Evolutionary conservation across 1,140 invertebrate species (phyloP), one percentile per base, ranked within the genome.

Genomic region (Mesaphorura yosii): DNA sequence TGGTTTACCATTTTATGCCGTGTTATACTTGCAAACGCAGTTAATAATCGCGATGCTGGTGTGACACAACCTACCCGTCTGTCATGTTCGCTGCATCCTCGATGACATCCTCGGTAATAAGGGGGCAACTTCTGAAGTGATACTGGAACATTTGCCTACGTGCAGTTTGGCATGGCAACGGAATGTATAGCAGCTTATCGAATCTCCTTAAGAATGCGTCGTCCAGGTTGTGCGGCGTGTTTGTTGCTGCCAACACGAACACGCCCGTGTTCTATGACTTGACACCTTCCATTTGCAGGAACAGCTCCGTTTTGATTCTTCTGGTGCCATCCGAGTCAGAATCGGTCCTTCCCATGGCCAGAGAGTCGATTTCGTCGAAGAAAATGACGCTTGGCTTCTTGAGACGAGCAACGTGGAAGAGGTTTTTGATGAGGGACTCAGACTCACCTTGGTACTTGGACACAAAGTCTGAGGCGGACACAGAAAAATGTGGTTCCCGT

Each of bases 381-480:
- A 42, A 42, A 19, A 42, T 42, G 20, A 42, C 25, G 10, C 40
- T 42, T 2, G 40, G n/a, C 34, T 12, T 12, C 12, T 12, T 12
- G n/a, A 37, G 15, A 25, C 44, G 19, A 27, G 44, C 44, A 1
- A 23, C 22, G 1, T 12, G 15, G 22, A 46, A 46, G 2, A 46
- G 19, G 29, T 22, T 3, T 15, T 46, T 46, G 7, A 46, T 12
- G 29, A 46, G 44, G 17, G 7, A 14, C 14, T 46, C 44, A 1
- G 44, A 46, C 29, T 46, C 20, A 3, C 44, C 44, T 26, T 23
- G 20, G 7, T 17, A 46, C 23, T 46, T 46, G 12, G 44, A 46
- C 12, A 46, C 17, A 15, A 46, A 3, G 44, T 46, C 44, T 20
- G 44, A 25, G 3, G 20, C 44, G 4, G 44, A 46, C 2, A 27